A percentile compares a stretch with the other conserved stretches of the same genome.
Evolutionary conservation across 2,888 invertebrate genomes (phyloP).

Genomic region (Acronicta aceris): DNA sequence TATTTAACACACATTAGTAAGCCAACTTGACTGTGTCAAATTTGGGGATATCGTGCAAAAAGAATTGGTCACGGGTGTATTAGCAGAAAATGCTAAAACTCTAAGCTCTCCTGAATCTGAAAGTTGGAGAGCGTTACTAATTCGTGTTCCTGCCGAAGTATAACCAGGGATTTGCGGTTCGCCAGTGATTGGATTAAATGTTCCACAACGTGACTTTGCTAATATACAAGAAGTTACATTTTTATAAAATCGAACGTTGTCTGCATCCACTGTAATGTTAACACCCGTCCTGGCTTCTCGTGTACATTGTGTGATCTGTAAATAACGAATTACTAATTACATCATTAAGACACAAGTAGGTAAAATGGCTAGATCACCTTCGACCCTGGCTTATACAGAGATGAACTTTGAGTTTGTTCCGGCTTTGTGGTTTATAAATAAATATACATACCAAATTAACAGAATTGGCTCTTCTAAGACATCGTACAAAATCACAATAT

Average conservation of each 20-base stretch:
- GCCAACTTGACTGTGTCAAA: conserved; percentile 86
- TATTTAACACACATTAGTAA: conserved; percentile 78
- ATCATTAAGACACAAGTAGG: too few species aligned
- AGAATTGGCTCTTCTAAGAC: conserved; percentile 88
- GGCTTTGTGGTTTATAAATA: too few species aligned
- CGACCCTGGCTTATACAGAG: too few species aligned
- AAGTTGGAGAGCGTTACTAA: conserved; percentile 89
- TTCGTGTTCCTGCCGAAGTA: conserved; percentile 72
- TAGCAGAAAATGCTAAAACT: conserved; percentile 86
- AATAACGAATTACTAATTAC: conserved; percentile 19
- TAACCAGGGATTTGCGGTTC: conserved; percentile 88
- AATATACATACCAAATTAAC: conserved; percentile 84
- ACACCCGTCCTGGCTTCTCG: conserved; percentile 86
- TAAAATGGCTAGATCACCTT: too few species aligned
- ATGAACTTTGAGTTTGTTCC: too few species aligned
- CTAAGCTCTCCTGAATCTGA: conserved; percentile 87
- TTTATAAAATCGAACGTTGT: conserved; percentile 88
- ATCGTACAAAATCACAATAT: conserved; percentile 90
- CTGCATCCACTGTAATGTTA: conserved; percentile 82
- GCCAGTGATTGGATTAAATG: conserved; percentile 91
- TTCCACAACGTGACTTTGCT: conserved; percentile 90
- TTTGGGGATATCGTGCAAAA: conserved; percentile 87
- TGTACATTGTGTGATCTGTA: conserved; percentile 87
- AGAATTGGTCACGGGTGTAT: conserved; percentile 83
- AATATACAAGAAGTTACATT: conserved; percentile 91